Base-by-base conservation (phyloP, 1,140 invertebrate genomes). In the Copidosoma floridanum region DNA sequence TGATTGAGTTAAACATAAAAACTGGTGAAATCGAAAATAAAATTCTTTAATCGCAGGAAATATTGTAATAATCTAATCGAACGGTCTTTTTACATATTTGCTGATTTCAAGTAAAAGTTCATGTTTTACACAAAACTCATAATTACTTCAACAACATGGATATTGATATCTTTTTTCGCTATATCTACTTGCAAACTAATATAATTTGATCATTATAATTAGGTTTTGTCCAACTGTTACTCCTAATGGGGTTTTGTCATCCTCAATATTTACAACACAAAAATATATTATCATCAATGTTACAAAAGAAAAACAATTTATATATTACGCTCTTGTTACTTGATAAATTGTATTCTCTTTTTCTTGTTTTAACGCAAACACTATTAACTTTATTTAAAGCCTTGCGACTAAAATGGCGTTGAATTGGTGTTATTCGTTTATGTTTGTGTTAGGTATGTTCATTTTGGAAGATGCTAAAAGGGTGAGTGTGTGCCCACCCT, bases 181-280 rank as follows among this genome's bases (percentile, higher is more conserved):
- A 55, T 37, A 43, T 50, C 46, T 46, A 12, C 18, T 4, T 37
- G 40, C 21, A 41, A 41, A 21, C 32, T n/a, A n/a, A n/a, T n/a
- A n/a, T n/a, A n/a, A 57, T 41, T 41, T 14, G 23, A 43, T 41
- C 35, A 41, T 20, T 41, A 32, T 23, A 12, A 21, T 35, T 61
- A 48, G 18, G 3, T 5, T 48, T 35, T 48, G 56, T 57, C 23
- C 38, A 56, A 60, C 50, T 26, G n/a, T 47, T 65, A 63, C 44
- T 56, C 50, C 44, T 65, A 67, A 47, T 63, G 58, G 62, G 58
- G 64, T 65, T 68, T 67, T 61, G 65, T 37, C 62, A 35, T 65
- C n/a, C n/a, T 61, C 55, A 61, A 65, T 71, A 68, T 69, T 66
- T 71, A 71, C 68, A 69, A 69, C 70, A 66, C 48, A 71, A 71